phyloP scores from a whole-genome alignment of 2,113 vertebrate genomes.

The Eclectus roratus region DNA sequence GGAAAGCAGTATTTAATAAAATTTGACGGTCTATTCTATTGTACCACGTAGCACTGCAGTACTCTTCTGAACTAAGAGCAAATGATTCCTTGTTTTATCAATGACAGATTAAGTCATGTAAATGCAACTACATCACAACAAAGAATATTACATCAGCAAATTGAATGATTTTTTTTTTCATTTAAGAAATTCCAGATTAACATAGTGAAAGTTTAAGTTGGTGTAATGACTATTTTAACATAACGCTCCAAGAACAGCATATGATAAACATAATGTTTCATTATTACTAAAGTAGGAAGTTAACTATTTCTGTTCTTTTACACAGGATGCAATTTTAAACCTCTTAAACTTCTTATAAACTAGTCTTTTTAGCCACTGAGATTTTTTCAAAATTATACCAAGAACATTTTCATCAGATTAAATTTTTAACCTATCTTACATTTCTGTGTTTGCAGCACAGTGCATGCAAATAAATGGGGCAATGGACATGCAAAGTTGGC shows the following conservation, averaged over 20 bases:
- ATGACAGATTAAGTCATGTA: neutral
- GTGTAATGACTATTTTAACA: neutral
- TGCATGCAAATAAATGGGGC: neutral
- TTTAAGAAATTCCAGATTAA: neutral
- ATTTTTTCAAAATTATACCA: neutral
- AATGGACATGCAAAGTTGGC: neutral
- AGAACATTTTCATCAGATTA: neutral
- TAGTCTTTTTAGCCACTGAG: neutral
- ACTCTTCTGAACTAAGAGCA: neutral
- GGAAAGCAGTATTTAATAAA: neutral
- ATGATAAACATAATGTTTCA: neutral
- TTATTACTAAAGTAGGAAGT: neutral
- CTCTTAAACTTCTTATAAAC: neutral
- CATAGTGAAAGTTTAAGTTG: neutral
- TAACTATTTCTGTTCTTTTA: neutral
- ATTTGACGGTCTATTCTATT: neutral
- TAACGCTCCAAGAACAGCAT: neutral
- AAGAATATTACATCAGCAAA: neutral
- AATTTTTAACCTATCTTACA: neutral
- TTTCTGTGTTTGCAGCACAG: neutral
- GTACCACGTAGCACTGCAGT: neutral
- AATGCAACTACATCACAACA: neutral
- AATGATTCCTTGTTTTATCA: neutral
- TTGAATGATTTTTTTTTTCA: neutral
- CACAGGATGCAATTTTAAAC: neutral